Evolutionary conservation across 2,888 invertebrate species (phyloP).

Genomic region (Corbicula japonica): DNA sequence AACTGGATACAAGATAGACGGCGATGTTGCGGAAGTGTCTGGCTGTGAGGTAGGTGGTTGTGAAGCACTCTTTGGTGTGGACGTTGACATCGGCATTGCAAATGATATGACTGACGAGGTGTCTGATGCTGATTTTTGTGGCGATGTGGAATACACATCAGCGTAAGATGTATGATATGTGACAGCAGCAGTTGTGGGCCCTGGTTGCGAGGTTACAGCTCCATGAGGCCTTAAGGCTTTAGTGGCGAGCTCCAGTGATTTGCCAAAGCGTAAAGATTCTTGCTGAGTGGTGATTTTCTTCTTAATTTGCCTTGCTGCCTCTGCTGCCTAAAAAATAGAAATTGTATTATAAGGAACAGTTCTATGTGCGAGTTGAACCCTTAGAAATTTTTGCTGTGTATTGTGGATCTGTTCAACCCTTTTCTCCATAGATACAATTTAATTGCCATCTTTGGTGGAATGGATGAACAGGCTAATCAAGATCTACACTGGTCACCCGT

Average conservation of each 20-base stretch:
- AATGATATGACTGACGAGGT: constrained; percentile 65
- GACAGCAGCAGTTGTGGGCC: constrained; percentile 41
- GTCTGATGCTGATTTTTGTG: constrained; percentile 33
- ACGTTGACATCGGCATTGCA: constrained; percentile 67
- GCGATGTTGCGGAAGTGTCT: constrained; percentile 56
- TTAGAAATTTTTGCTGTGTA: no score
- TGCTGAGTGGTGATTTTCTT: constrained; percentile 77
- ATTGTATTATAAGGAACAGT: background rate
- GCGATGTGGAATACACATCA: constrained; percentile 31
- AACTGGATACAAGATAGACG: constrained; percentile 61
- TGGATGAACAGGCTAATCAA: no score
- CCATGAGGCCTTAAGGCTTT: constrained; percentile 71
- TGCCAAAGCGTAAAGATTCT: constrained; percentile 82
- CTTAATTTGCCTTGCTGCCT: constrained; percentile 79
- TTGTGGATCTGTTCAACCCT: no score
- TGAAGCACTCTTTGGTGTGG: constrained; percentile 62
- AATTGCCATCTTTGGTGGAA: no score
- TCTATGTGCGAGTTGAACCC: background rate
- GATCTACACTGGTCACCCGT: no score
- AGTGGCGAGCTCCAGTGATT: constrained; percentile 80
- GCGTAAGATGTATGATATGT: constrained; percentile 37
- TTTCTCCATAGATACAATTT: no score
- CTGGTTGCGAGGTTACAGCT: constrained; percentile 42
- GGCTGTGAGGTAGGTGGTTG: constrained; percentile 62
- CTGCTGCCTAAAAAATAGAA: constrained; percentile 75